Percentiles rank a stretch among this genome's conserved stretches.
Conservation (phyloP, 2,797 vertebrate genomes). For the Columba guinea region DNA sequence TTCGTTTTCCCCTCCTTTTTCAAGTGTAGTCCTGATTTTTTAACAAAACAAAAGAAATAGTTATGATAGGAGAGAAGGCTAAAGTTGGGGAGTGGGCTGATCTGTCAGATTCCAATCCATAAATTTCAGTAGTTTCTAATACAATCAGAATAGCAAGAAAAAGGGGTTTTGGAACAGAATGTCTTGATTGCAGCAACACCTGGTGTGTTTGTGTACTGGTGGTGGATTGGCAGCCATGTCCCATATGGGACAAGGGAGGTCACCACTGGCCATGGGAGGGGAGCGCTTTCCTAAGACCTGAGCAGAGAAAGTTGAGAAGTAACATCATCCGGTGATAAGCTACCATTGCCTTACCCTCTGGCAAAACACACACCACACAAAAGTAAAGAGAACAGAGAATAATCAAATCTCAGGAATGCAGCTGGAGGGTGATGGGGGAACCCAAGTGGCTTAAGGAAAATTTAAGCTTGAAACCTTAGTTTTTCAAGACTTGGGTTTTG, state of each 20-base stretch:
- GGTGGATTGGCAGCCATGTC: not conserved
- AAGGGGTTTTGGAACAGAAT: not conserved
- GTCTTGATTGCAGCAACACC: not conserved
- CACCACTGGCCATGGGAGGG: not conserved
- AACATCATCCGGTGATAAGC: not conserved
- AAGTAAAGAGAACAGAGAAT: not conserved
- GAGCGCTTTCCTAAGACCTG: not conserved
- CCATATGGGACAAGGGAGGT: not conserved
- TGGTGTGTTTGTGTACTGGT: not conserved
- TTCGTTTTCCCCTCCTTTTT: not conserved
- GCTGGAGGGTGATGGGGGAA: not conserved
- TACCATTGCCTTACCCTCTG: not conserved
- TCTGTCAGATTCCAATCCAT: not conserved
- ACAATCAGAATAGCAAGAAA: not conserved
- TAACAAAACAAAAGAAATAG: not conserved
- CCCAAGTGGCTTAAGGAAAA: not conserved
- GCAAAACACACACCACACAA: not conserved
- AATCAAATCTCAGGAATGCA: not conserved
- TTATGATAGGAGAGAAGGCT: not conserved
- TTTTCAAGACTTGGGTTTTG: not conserved
- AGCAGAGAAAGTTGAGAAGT: not conserved
- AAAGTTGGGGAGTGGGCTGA: not conserved
- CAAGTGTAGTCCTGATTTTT: not conserved
- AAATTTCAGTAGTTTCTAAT: slow-evolving; percentile 18
- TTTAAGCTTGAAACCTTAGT: not conserved